A percentile compares a stretch with the other conserved stretches of the same genome.
phyloP scores from a whole-genome alignment of 2,113 vertebrate genomes.

The Dascyllus trimaculatus region DNA sequence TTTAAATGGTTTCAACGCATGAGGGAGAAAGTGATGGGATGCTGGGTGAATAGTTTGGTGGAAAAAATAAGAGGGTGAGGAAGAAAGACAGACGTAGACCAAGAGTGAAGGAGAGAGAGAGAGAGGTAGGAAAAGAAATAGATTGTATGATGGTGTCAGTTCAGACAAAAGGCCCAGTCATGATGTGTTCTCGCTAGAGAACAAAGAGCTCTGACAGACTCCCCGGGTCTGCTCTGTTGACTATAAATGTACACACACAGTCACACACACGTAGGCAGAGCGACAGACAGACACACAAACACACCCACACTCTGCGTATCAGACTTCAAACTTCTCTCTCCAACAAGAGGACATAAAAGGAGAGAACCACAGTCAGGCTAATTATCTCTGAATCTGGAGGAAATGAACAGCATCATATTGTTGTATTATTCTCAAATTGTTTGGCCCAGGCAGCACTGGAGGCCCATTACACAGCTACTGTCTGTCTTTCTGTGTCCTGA shows the following conservation, averaged over 20 bases:
- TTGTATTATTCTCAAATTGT: constrained; percentile 44
- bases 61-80: constrained; percentile 27
- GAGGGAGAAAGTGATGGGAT: constrained; percentile 42
- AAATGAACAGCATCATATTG: constrained; percentile 50
- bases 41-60: constrained; percentile 44
- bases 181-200: constrained; percentile 65
- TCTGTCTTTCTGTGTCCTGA: constrained; percentile 41
- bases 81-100: constrained; percentile 22
- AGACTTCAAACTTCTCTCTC: constrained; percentile 56
- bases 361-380: constrained; percentile 50
- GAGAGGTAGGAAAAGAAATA: constrained; percentile 39
- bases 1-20: constrained; percentile 54
- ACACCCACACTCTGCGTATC: constrained; percentile 42
- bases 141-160: constrained; percentile 67
- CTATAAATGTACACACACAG: constrained; percentile 63
- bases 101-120: constrained; percentile 9
- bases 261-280: constrained; percentile 1
- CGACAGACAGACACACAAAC: constrained; percentile 33
- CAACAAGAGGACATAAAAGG: constrained; percentile 48
- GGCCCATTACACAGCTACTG: constrained; percentile 41
- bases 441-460: constrained; percentile 28
- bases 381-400: constrained; percentile 66
- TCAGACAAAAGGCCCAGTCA: constrained; percentile 75
- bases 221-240: constrained; percentile 58
- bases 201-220: constrained; percentile 78